A percentile compares a stretch with the other conserved stretches of the same genome.
phyloP scores from a whole-genome alignment of 2,888 invertebrate genomes.

The Blastobasis lacticolella region DNA sequence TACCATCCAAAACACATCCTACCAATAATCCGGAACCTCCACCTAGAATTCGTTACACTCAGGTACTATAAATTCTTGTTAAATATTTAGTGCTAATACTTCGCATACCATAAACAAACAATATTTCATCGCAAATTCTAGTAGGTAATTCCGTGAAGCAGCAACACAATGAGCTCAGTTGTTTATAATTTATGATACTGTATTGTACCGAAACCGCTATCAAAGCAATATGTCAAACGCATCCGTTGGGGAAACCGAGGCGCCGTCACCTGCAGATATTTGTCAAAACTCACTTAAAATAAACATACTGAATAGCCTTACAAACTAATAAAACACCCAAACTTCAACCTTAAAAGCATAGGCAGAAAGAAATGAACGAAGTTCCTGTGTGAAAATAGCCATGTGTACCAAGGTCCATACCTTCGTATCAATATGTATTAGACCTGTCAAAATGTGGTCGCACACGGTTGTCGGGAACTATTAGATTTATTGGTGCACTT shows the following conservation, averaged over 20 bases:
- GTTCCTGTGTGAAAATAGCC: constrained; percentile 20
- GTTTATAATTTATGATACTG: constrained; percentile 51
- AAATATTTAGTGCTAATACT: too few relatives aligned
- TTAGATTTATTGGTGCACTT: constrained; percentile 58
- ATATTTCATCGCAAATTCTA: too few relatives aligned
- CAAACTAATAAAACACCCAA: background rate
- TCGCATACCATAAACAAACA: too few relatives aligned
- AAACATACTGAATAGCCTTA: constrained; percentile 21
- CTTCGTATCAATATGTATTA: constrained; percentile 55
- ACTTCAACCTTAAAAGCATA: too few relatives aligned
- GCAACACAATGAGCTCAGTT: constrained; percentile 2
- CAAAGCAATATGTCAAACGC: constrained; percentile 66
- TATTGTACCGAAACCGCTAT: constrained; percentile 52
- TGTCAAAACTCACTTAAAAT: constrained; percentile 61
- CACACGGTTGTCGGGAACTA: constrained; percentile 37
- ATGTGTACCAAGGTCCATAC: constrained; percentile 18
- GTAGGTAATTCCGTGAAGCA: too few relatives aligned
- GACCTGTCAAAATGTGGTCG: constrained; percentile 50
- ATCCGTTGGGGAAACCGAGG: constrained; percentile 58
- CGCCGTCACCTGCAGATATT: constrained; percentile 70
- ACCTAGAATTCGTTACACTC: too few relatives aligned
- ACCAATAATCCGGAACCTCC: too few relatives aligned
- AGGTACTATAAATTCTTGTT: too few relatives aligned
- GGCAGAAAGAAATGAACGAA: too few relatives aligned
- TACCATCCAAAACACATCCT: too few relatives aligned